A percentile compares a stretch with the other conserved stretches of the same genome.
phyloP scores from a whole-genome alignment of 1,140 invertebrate genomes.

The Copidosoma floridanum region DNA sequence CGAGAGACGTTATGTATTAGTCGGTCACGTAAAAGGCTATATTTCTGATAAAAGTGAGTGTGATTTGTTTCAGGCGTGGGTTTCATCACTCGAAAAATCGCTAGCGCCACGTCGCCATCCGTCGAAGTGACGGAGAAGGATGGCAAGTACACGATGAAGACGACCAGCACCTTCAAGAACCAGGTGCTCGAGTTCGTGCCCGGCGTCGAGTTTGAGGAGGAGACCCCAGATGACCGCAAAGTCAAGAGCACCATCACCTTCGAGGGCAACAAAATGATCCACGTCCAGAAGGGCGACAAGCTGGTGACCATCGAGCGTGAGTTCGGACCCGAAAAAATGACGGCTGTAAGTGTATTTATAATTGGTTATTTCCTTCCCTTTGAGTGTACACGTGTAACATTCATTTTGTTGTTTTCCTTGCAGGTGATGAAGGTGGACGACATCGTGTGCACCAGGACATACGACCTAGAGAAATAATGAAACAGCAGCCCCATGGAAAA shows the following conservation, averaged over 20 bases:
- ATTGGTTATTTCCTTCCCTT: too few relatives aligned
- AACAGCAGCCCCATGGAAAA: too few relatives aligned
- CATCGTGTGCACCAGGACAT: slow-evolving; percentile 70
- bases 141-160: slow-evolving; percentile 71
- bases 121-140: slow-evolving; percentile 71
- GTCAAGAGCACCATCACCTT: slow-evolving; percentile 71
- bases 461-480: slow-evolving; percentile 66
- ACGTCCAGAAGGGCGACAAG: slow-evolving; percentile 68
- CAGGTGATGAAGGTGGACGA: slow-evolving; percentile 71
- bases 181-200: slow-evolving; percentile 76
- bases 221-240: slow-evolving; percentile 79
- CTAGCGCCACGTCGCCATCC: slow-evolving; percentile 69
- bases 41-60: background rate
- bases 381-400: too few relatives aligned
- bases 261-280: slow-evolving; percentile 69
- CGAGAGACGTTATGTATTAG: too few relatives aligned
- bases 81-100: slow-evolving; percentile 73
- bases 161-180: slow-evolving; percentile 82
- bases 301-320: slow-evolving; percentile 67
- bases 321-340: slow-evolving; percentile 69
- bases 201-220: slow-evolving; percentile 82
- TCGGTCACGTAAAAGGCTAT: too few relatives aligned
- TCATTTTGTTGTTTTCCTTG: slow-evolving; percentile 31
- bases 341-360: slow-evolving; percentile 61
- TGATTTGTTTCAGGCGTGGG: slow-evolving; percentile 68